Evolutionary conservation across 2,113 vertebrate species (phyloP), one percentile per base, ranked within the genome.

Genomic region (Seriola quinqueradiata): DNA sequence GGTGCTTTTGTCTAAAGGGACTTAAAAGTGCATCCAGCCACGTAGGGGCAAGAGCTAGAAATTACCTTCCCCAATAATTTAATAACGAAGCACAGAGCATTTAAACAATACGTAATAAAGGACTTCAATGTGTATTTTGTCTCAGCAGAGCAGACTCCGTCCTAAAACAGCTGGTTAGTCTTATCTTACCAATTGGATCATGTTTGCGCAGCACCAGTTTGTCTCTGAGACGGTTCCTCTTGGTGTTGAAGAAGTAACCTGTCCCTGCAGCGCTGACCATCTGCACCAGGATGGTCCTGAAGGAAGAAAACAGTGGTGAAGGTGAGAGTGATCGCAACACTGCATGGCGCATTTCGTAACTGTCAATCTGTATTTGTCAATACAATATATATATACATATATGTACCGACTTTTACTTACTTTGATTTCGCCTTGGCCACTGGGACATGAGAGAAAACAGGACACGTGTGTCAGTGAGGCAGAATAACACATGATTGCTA

Each of bases 221-320:
- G 2, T 99, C 97, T 80, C 92, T 87, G 1, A 97, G 93, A 5
- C 97, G 96, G 57, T 92, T 95, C 67, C 97, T 96, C 94, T 96
- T 97, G 8, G 95, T 50, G 83, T 99, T 99, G 91, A 97, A 98
- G 82, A 79, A 89, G 87, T 92, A 97, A 63, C 97, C 97, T 0
- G 97, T 98, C 67, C 98, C 97, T 0, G 98, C 98, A 1, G 97
- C 96, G 32, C 98, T 99, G 74, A 97, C 9, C 97, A 99, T 97
- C 94, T 95, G 97, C 89, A 99, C 97, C 92, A 99, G 92, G 74
- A 99, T 25, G 34, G 94, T 96, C 50, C 98, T 99, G 50, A 57
- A 82, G 81, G 13, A 19, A 60, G 25, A 75, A 0, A 64, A 19
- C 21, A 70, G 19, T 0, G 3, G 21, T 23, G 38, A 34, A 32